Evolutionary conservation across 2,797 vertebrate species (phyloP).

Genomic region (Macropus fuliginosus): DNA sequence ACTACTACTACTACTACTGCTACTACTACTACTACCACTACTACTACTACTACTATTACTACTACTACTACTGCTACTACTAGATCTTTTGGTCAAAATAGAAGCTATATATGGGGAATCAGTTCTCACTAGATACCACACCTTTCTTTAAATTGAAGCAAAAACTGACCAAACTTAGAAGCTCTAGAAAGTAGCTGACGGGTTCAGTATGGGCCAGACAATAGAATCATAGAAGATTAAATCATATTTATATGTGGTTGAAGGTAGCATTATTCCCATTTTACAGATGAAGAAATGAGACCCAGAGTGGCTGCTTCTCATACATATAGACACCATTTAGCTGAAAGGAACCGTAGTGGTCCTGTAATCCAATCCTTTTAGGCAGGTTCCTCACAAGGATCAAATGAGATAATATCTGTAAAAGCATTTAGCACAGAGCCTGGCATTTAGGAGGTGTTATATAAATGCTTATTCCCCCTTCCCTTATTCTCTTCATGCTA

Average conservation of each 20-base stretch:
- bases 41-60: too few species aligned
- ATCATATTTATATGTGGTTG: not conserved
- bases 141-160: not conserved
- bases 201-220: not conserved
- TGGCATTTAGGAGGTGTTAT: not conserved
- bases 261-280: not conserved
- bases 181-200: not conserved
- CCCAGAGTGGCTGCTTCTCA: not conserved
- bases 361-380: not conserved
- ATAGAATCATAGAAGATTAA: not conserved
- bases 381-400: not conserved
- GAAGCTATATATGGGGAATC: not conserved
- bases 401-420: not conserved
- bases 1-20: too few species aligned
- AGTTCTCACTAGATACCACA: not conserved
- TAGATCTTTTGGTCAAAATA: not conserved
- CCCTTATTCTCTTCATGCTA: not conserved
- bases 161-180: not conserved
- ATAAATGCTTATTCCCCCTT: not conserved
- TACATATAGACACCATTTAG: not conserved
- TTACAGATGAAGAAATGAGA: not conserved
- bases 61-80: not conserved
- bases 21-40: not conserved
- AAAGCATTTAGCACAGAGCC: not conserved
- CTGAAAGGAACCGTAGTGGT: not conserved